Percentiles rank a stretch among this genome's conserved stretches.
Conservation (phyloP, 92 coral and sea anemone species). For the Epizoanthus rinbou region DNA sequence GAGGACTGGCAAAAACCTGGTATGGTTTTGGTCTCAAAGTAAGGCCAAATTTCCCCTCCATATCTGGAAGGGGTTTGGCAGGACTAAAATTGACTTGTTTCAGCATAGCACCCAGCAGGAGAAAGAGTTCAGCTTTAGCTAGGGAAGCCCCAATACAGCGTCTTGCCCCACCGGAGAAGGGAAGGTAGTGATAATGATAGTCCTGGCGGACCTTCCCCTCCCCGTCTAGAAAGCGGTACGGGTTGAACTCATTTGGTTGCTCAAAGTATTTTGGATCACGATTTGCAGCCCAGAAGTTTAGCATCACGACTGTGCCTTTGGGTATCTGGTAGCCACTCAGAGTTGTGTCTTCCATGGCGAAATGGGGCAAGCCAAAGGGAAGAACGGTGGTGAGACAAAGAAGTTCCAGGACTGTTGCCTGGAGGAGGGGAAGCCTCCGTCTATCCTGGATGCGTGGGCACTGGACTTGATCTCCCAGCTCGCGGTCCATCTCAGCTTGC, state of each 20-base stretch:
- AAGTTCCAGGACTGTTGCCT: constrained; percentile 87
- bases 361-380: constrained; percentile 89
- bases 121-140: constrained; percentile 82
- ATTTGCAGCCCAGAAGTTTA: constrained; percentile 90
- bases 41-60: constrained; percentile 70
- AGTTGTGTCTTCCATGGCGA: constrained; percentile 73
- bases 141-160: constrained; percentile 87
- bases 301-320: constrained; percentile 81
- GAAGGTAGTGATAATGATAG: constrained; percentile 62
- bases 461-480: constrained; percentile 59
- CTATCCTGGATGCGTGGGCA: constrained; percentile 72
- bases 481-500: constrained; percentile 73
- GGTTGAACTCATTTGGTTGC: constrained; percentile 76
- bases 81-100: constrained; percentile 55
- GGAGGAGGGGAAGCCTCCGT: constrained; percentile 79
- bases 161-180: constrained; percentile 86
- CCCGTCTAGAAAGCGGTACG: constrained; percentile 81
- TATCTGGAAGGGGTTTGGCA: constrained; percentile 32
- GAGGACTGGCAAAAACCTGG: constrained; percentile 47
- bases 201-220: constrained; percentile 63
- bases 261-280: constrained; percentile 83
- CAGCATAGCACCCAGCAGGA: constrained; percentile 76
- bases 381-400: constrained; percentile 73
- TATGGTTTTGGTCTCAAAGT: constrained; percentile 67
- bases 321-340: constrained; percentile 82